Conservation (phyloP, 1,140 invertebrate species). For the Acyrthosiphon pisum region DNA sequence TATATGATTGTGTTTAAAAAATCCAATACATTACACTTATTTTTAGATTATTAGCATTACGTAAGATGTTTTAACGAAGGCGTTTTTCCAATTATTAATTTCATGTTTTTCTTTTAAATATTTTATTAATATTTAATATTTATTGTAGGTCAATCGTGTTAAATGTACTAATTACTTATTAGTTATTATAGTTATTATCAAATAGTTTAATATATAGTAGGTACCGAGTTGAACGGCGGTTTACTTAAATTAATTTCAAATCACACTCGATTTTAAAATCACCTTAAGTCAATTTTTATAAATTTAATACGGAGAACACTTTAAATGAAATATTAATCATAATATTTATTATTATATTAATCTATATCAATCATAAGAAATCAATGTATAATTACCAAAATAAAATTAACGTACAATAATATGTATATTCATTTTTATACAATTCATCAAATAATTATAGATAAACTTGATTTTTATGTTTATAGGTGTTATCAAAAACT, state of each 20-base stretch:
- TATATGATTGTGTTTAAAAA: background rate
- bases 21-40: background rate
- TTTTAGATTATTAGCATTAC: background rate
- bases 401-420: background rate
- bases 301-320: background rate
- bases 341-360: too few species aligned
- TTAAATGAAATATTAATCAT: background rate
- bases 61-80: background rate
- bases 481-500: background rate
- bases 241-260: background rate
- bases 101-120: background rate
- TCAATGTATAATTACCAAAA: background rate
- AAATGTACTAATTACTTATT: background rate
- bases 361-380: background rate
- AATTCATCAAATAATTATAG: slow-evolving; percentile 10
- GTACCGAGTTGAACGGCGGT: background rate
- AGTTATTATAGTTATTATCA: background rate
- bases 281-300: background rate
- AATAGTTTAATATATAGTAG: background rate
- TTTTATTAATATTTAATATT: slow-evolving; percentile 16
- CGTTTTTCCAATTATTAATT: background rate
- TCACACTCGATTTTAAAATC: background rate
- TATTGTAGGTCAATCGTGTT: background rate
- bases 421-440: background rate
- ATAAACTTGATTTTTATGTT: background rate